Evolutionary conservation across 2,113 vertebrate species (phyloP).

Genomic region (Anser brachyrhynchus): DNA sequence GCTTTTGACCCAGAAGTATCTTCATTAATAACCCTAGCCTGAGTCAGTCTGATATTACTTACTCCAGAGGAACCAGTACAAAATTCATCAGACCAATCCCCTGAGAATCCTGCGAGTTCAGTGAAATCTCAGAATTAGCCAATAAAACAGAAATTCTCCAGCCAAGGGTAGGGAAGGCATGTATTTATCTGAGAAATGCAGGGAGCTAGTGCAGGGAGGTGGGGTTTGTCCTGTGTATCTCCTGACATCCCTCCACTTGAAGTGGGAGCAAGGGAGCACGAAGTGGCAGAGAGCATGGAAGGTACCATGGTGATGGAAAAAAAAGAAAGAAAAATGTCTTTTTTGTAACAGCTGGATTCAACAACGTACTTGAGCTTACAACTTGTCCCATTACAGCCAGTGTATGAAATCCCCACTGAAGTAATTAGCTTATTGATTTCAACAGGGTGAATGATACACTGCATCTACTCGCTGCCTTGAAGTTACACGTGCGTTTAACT

Average conservation of each 20-base stretch:
- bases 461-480: background rate
- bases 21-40: conserved; percentile 12
- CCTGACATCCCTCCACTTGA: background rate
- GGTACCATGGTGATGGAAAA: background rate
- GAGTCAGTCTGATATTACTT: conserved; percentile 35
- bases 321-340: fast-evolving
- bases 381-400: background rate
- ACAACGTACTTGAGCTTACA: background rate
- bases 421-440: conserved; percentile 29
- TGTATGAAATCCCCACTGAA: background rate
- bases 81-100: background rate
- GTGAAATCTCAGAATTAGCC: background rate
- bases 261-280: background rate
- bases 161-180: background rate
- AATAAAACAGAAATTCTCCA: background rate
- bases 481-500: background rate
- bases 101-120: background rate
- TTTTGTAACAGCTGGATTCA: background rate
- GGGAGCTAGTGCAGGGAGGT: background rate
- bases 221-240: background rate
- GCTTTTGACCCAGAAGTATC: conserved; percentile 17
- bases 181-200: background rate
- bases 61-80: background rate
- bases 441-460: background rate
- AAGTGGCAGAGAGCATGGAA: background rate